Base-by-base conservation (phyloP, 2,113 vertebrate species). In the Craseonycteris thonglongyai region DNA sequence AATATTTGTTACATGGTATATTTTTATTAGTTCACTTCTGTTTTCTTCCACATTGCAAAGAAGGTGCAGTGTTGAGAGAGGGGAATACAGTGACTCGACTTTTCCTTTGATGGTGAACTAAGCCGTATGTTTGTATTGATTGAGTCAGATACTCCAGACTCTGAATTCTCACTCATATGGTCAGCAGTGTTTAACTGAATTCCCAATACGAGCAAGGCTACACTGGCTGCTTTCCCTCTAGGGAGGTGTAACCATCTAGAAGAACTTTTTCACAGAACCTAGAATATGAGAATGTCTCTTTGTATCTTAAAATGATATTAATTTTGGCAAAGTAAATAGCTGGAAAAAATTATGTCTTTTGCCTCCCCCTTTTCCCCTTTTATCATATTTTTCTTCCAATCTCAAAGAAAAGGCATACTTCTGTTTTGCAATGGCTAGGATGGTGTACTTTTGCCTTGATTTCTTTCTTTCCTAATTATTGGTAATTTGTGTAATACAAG, bases 181-280 rank as follows among this genome's bases (percentile, higher is more conserved):
- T 97, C 96, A 97, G 83, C 59, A 61, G 59, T 42, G 49, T 96
- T 96, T 97, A 95, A 96, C 83, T 97, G 96, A 97, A 97, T 96
- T 94, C 75, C 95, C 96, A 94, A 87, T 96, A 96, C 96, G 94
- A 91, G 95, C 92, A 95, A 79, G 75, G 91, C 89, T 89, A 65
- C 33, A 38, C 71, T 91, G 91, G 89, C 89, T 94, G 79, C 68
- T 96, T 86, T 95, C 96, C 94, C 79, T 97, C 56, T 58, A 90
- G 93, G 95, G 96, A 97, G 65, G 93, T 42, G 69, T 35, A 88
- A 78, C 97, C 97, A 97, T 97, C 96, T 97, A 96, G 96, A 94
- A 93, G 83, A 83, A 86, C 58, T 90, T 95, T 88, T 94, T 89
- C 68, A 78, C 56, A 94, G 74, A 80, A 72, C 7, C 51, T 30